Evolutionary conservation across 2,113 vertebrate genomes (phyloP), one percentile per base, ranked within the genome.

Genomic region (Girardinichthys multiradiatus): DNA sequence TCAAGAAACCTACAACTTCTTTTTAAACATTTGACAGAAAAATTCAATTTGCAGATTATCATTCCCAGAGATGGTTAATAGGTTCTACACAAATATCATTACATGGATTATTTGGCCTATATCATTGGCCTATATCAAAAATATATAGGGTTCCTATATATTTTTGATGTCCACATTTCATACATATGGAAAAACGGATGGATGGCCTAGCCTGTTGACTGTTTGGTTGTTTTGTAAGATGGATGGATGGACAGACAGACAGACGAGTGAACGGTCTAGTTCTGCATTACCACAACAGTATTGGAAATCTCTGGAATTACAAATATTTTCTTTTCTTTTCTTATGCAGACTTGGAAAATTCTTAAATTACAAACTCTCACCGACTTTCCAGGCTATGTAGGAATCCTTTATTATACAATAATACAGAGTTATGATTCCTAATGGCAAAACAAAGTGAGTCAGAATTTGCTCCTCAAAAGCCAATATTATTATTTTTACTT

Each of bases 11-110:
- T 77, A 61, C 77, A 84, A 89, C 82, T 77, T 85, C 84, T 81
- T 87, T 91, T 91, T 89, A 89, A 91, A 89, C 84, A 85, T 90
- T 91, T 90, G 83, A 86, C 78, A 68, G 70, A 64, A 63, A 86
- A 87, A 90, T 93, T 92, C 82, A 93, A 92, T 93, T 90, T 89
- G 80, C 74, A 64, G 87, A 86, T 86, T 90, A 91, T 83, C 78
- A 85, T 93, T 91, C 83, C 66, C 72, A 75, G 75, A 75, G 73
- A 82, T 74, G 73, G 77, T 61, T 85, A 76, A 86, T 80, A 74
- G 70, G 83, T 77, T 72, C 58, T 57, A 74, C 77, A 80, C 80
- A 79, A 64, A 83, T 72, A 86, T 84, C 59, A 85, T 84, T 57
- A 9, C 24, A 71, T 82, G 90, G 90, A 84, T 79, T n/a, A n/a